These are phyloP conservation scores for Myzus persicae DNA, from an alignment of 1,140 invertebrate genomes.

Conservation along the genomic window DNA sequence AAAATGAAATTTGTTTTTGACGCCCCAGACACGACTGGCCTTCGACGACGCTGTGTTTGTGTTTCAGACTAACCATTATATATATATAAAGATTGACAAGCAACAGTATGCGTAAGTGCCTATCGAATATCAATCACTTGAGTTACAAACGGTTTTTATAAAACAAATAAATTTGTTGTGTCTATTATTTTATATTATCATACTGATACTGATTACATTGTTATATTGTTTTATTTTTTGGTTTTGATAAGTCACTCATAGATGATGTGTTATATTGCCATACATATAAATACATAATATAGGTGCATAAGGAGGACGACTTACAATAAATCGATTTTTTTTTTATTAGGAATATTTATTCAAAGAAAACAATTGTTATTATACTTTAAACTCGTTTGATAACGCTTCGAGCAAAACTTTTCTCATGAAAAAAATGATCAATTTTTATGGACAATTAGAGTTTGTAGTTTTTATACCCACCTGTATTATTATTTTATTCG, in stretches of 20 bases:
- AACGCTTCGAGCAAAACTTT: not conserved
- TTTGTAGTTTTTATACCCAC: not conserved
- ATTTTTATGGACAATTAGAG: conserved; percentile 13
- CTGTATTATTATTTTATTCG: not conserved
- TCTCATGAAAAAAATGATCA: not conserved
- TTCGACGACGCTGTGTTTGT: too few species aligned
- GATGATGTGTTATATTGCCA: not conserved
- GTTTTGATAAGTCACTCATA: not conserved
- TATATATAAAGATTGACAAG: too few species aligned
- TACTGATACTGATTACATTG: too few species aligned
- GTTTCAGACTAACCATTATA: too few species aligned
- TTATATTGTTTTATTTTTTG: not conserved
- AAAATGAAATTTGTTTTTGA: too few species aligned
- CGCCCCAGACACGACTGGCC: too few species aligned
- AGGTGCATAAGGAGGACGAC: not conserved
- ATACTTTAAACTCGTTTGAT: not conserved
- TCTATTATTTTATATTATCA: too few species aligned
- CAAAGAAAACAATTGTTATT: not conserved
- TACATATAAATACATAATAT: not conserved
- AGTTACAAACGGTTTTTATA: too few species aligned
- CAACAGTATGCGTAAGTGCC: too few species aligned
- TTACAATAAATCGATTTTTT: not conserved
- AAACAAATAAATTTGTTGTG: too few species aligned
- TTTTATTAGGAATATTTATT: not conserved
- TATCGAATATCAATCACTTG: too few species aligned